Conservation (phyloP, 2,797 vertebrate species). For the Crypturellus tataupa region DNA sequence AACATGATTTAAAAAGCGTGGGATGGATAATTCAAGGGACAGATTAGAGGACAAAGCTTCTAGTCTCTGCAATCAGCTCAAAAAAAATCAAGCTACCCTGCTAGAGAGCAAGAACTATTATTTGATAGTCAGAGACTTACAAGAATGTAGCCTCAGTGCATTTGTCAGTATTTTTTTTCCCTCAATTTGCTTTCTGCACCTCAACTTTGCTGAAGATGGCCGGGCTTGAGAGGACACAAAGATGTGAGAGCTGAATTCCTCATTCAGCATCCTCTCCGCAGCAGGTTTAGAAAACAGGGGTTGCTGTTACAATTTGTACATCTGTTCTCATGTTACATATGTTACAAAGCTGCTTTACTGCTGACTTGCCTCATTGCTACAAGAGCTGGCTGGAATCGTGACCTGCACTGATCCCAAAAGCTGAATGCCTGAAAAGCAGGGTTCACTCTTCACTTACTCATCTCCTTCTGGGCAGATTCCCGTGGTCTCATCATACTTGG, state of each 20-base stretch:
- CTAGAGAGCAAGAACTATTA: not conserved
- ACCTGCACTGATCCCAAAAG: slow-evolving; percentile 57
- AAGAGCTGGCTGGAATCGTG: slow-evolving; percentile 44
- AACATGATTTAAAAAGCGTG: not conserved
- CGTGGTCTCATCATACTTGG: slow-evolving; percentile 97
- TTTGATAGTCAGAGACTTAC: not conserved
- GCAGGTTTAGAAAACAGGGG: not conserved
- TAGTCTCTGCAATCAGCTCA: not conserved
- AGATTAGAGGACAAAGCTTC: not conserved
- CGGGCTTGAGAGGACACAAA: fast-evolving
- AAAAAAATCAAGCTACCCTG: not conserved
- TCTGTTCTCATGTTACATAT: slow-evolving; percentile 23
- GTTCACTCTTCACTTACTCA: slow-evolving; percentile 88
- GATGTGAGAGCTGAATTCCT: not conserved
- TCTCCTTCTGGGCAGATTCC: slow-evolving; percentile 97
- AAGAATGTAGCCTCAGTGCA: not conserved
- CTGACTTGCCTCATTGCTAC: slow-evolving; percentile 42
- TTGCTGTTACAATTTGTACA: slow-evolving; percentile 37
- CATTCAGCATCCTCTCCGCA: not conserved
- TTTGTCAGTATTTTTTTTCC: not conserved
- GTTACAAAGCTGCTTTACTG: slow-evolving; percentile 61
- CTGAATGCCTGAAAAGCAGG: slow-evolving; percentile 50
- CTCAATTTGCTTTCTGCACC: not conserved
- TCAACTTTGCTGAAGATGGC: not conserved
- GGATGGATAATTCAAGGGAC: not conserved